These are phyloP conservation scores for Perca schrenkii DNA, from an alignment of 2,113 vertebrate genomes.

Conservation along the genomic window DNA sequence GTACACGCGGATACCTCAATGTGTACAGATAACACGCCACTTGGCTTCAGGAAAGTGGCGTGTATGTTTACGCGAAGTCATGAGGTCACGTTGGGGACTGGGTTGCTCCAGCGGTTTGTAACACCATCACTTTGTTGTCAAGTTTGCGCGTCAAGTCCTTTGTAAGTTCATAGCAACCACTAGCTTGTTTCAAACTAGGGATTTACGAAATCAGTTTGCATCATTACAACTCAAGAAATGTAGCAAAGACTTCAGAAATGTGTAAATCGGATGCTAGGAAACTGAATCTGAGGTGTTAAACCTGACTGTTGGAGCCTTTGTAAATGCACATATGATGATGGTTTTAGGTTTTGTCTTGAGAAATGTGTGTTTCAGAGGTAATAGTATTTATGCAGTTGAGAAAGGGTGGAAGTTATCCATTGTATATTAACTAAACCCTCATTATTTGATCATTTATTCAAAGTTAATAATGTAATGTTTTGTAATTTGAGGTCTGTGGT, in stretches of 20 bases:
- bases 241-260: no score
- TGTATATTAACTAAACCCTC: background rate
- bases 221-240: no score
- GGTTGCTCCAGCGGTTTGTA: background rate
- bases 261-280: no score
- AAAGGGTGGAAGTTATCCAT: background rate
- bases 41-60: no score
- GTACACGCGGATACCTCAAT: no score
- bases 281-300: background rate
- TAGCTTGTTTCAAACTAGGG: background rate
- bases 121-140: no score
- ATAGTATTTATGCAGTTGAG: no score
- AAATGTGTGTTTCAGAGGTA: no score
- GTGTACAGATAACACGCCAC: no score
- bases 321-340: no score
- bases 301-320: background rate
- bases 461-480: background rate
- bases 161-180: background rate
- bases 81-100: background rate
- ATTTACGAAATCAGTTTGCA: background rate
- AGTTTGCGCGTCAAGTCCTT: background rate
- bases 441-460: background rate
- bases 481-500: background rate
- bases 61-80: no score
- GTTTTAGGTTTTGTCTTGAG: no score